These are phyloP conservation scores for Pinna nobilis DNA, from an alignment of 1,140 invertebrate species.

Conservation along the genomic window DNA sequence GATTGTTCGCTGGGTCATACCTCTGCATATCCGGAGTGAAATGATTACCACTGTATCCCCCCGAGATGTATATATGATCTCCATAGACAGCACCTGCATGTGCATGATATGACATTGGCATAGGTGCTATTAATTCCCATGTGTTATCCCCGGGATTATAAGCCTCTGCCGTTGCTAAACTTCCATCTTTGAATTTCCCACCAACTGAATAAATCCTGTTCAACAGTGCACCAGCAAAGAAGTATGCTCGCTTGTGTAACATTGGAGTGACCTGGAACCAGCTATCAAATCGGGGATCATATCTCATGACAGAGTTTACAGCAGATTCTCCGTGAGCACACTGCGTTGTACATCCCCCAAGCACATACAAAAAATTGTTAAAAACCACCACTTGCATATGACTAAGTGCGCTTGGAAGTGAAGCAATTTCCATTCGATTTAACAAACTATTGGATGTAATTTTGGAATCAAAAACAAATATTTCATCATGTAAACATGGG, in stretches of 20 bases:
- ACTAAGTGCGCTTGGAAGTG: slow-evolving; percentile 73
- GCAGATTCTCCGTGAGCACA: slow-evolving; percentile 75
- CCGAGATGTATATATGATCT: slow-evolving; percentile 72
- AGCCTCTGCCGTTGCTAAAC: slow-evolving; percentile 70
- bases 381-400: slow-evolving; percentile 75
- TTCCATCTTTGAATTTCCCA: slow-evolving; percentile 74
- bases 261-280: slow-evolving; percentile 73
- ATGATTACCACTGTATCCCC: slow-evolving; percentile 74
- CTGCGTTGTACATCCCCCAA: slow-evolving; percentile 74
- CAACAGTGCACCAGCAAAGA: slow-evolving; percentile 72
- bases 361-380: slow-evolving; percentile 73
- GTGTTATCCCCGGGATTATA: slow-evolving; percentile 72
- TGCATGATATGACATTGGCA: slow-evolving; percentile 74
- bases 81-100: slow-evolving; percentile 73
- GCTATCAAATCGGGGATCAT: slow-evolving; percentile 72
- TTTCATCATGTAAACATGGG: slow-evolving; percentile 72
- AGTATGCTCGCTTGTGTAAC: slow-evolving; percentile 74
- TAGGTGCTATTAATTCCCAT: slow-evolving; percentile 70
- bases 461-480: slow-evolving; percentile 71
- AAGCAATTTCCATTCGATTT: slow-evolving; percentile 69
- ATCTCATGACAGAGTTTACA: slow-evolving; percentile 72
- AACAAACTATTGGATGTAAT: slow-evolving; percentile 70
- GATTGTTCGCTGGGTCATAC: slow-evolving; percentile 70
- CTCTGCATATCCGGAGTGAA: slow-evolving; percentile 74
- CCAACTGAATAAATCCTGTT: slow-evolving; percentile 72